Conservation (phyloP, 2,113 vertebrate genomes). For the Zosterops borbonicus region DNA sequence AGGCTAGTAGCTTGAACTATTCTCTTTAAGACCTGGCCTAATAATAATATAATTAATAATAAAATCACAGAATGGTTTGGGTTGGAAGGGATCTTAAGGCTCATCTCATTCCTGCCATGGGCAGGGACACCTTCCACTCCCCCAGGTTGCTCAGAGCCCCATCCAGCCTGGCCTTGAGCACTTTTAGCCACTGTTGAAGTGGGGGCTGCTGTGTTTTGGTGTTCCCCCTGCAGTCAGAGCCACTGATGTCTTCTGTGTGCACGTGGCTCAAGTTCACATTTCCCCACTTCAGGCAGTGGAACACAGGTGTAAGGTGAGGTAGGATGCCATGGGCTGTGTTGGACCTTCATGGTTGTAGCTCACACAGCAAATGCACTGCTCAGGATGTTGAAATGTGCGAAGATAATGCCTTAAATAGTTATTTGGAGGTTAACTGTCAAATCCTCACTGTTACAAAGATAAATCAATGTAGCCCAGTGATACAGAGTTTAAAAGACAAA, state of each 20-base stretch:
- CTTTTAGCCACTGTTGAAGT: not conserved
- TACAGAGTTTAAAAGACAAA: not conserved
- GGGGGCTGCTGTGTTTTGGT: not conserved
- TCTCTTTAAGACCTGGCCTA: not conserved
- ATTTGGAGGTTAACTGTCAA: not conserved
- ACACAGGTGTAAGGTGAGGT: not conserved
- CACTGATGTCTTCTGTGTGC: not conserved
- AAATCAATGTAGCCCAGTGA: not conserved
- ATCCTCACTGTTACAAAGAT: not conserved
- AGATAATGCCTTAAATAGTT: not conserved
- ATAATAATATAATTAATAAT: not conserved
- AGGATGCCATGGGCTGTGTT: accelerated
- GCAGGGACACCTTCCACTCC: not conserved
- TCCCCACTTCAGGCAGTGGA: not conserved
- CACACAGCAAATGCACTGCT: not conserved
- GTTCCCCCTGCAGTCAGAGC: not conserved
- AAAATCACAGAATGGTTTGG: not conserved
- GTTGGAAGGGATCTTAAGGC: too few relatives aligned
- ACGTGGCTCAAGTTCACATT: accelerated
- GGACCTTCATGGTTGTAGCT: not conserved
- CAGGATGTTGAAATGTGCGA: not conserved
- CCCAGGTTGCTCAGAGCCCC: not conserved
- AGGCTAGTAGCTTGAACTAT: not conserved
- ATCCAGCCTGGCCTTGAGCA: not conserved
- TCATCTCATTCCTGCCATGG: not conserved